Conservation (phyloP, 2,888 invertebrate genomes). For the Halictus quadricinctus region DNA sequence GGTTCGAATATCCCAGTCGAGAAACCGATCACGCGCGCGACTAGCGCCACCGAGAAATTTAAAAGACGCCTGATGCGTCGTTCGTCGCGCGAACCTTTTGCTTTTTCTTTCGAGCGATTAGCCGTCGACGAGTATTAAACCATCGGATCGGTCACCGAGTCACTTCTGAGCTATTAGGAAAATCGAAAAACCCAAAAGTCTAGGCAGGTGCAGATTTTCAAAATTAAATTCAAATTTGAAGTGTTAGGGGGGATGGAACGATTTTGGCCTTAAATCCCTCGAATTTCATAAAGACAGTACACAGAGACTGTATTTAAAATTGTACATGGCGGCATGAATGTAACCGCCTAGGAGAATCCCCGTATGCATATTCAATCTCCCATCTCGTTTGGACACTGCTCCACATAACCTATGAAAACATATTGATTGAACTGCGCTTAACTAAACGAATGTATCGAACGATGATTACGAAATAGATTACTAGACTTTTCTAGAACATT, state of each 20-base stretch:
- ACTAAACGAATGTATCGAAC: not conserved
- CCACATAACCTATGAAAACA: not conserved
- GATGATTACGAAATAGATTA: not conserved
- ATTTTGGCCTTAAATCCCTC: not conserved
- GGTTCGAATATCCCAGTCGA: conserved; percentile 26
- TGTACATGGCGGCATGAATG: not conserved
- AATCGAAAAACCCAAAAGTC: no score
- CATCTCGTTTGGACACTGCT: not conserved
- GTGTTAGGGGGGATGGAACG: no score
- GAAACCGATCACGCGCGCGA: conserved; percentile 24
- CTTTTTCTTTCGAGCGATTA: conserved; percentile 3
- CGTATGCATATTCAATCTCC: not conserved
- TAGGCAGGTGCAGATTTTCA: no score
- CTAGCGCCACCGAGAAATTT: conserved; percentile 54
- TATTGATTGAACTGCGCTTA: not conserved
- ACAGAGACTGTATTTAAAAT: not conserved
- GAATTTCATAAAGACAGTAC: not conserved
- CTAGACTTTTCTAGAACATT: not conserved
- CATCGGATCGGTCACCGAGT: not conserved
- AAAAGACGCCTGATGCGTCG: conserved; percentile 23
- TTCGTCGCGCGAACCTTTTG: not conserved
- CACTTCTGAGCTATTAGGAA: not conserved
- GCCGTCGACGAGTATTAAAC: not conserved
- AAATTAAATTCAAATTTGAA: no score
- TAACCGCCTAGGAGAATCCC: not conserved